Conservation (phyloP, 2,113 vertebrate genomes). For the Hemichromis elongatus region DNA sequence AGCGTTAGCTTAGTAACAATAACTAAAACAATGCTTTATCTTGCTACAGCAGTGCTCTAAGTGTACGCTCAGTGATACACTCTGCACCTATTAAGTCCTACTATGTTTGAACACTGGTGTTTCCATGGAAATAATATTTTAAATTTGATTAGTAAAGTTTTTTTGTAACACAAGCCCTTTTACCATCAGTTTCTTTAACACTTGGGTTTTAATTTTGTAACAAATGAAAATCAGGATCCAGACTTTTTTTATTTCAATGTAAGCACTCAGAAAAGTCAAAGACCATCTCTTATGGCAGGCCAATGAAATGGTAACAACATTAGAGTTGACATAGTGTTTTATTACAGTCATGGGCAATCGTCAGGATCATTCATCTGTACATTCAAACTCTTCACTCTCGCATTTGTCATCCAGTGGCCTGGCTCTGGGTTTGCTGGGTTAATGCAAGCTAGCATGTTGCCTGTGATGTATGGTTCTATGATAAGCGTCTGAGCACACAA, state of each 20-base stretch:
- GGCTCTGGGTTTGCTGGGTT: not conserved
- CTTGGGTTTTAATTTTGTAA: not conserved
- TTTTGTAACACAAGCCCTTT: not conserved
- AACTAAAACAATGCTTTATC: not conserved
- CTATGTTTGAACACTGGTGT: not conserved
- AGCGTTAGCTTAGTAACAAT: not conserved
- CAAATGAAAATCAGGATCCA: conserved; percentile 19
- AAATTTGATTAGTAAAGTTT: not conserved
- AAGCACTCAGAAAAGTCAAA: conserved; percentile 11
- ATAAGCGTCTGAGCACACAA: not conserved
- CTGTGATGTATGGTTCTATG: conserved; percentile 32
- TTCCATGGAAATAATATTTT: conserved; percentile 15
- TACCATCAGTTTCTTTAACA: not conserved
- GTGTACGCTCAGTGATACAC: not conserved
- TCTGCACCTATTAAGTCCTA: not conserved
- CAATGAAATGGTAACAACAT: conserved; percentile 35
- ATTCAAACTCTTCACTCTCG: conserved; percentile 56
- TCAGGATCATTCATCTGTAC: conserved; percentile 64
- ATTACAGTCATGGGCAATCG: conserved; percentile 57
- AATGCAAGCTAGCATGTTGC: conserved; percentile 8
- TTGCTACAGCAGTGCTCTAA: not conserved
- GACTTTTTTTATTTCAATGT: conserved; percentile 17
- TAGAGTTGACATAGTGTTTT: conserved; percentile 63
- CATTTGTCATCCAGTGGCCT: conserved; percentile 53
- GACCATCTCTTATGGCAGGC: conserved; percentile 21